Evolutionary conservation across 2,888 invertebrate genomes (phyloP).

Genomic region (Rhaphigaster nebulosa): DNA sequence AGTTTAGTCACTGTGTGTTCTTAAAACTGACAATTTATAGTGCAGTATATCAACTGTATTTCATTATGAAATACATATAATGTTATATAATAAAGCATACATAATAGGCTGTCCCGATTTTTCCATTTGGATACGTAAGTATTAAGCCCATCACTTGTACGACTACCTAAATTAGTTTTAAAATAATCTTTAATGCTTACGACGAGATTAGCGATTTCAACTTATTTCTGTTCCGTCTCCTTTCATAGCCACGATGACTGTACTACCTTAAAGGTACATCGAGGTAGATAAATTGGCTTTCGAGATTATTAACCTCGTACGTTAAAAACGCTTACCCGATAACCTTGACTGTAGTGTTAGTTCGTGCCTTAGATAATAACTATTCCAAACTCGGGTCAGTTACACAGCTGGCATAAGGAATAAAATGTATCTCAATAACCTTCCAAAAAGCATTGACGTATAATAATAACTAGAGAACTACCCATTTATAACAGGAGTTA

Average conservation of each 20-base stretch:
- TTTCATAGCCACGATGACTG: background rate
- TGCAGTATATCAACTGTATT: too few species aligned
- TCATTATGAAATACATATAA: too few species aligned
- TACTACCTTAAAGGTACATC: background rate
- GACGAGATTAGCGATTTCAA: background rate
- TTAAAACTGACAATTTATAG: too few species aligned
- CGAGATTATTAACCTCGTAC: background rate
- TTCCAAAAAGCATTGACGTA: background rate
- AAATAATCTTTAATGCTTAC: background rate
- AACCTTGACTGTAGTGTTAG: background rate
- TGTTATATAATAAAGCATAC: too few species aligned
- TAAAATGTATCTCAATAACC: background rate
- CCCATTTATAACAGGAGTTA: background rate
- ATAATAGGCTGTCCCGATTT: too few species aligned
- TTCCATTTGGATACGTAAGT: too few species aligned
- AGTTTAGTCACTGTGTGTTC: too few species aligned
- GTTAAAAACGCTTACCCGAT: slow-evolving; percentile 11
- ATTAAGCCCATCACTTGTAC: too few species aligned
- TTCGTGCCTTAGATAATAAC: background rate
- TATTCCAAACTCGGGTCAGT: background rate
- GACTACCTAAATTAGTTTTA: too few species aligned
- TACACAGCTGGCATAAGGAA: background rate
- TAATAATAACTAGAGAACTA: background rate
- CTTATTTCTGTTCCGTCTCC: background rate
- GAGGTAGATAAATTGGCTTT: background rate